Evolutionary conservation across 2,113 vertebrate species (phyloP).

Genomic region (Argyrosomus japonicus): DNA sequence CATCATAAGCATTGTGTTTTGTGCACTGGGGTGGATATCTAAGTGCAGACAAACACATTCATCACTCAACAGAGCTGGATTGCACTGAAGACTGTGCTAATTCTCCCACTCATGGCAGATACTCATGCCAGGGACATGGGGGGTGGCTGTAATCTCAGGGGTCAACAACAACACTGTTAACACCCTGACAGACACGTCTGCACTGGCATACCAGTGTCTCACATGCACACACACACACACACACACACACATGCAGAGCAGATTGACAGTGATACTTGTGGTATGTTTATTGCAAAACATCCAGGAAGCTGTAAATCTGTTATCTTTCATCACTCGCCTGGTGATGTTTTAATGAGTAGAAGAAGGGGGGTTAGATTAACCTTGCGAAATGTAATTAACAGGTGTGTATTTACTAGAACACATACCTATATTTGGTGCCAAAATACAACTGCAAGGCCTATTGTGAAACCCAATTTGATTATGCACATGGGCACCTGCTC

Average conservation of each 20-base stretch:
- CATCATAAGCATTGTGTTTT: not conserved
- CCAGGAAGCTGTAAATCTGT: conserved; percentile 39
- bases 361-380: not conserved
- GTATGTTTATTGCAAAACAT: conserved; percentile 54
- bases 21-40: not conserved
- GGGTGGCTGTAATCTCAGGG: conserved; percentile 34
- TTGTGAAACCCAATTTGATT: not conserved
- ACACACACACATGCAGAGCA: conserved; percentile 10
- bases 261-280: conserved; percentile 28
- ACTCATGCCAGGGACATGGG: conserved; percentile 15
- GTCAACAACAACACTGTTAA: conserved; percentile 64
- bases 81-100: conserved; percentile 4
- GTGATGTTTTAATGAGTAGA: not conserved
- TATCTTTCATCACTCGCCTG: conserved; percentile 43
- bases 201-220: conserved; percentile 24
- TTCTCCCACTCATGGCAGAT: conserved; percentile 23
- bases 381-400: not conserved
- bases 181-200: conserved; percentile 42
- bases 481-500: not conserved
- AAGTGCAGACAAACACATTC: not conserved
- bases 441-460: not conserved
- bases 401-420: conserved; percentile 2
- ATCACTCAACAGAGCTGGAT: not conserved
- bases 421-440: conserved; percentile 1
- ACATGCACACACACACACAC: conserved; percentile 25